Evolutionary conservation across 2,888 invertebrate species (phyloP).

Genomic region (Morpho helenor): DNA sequence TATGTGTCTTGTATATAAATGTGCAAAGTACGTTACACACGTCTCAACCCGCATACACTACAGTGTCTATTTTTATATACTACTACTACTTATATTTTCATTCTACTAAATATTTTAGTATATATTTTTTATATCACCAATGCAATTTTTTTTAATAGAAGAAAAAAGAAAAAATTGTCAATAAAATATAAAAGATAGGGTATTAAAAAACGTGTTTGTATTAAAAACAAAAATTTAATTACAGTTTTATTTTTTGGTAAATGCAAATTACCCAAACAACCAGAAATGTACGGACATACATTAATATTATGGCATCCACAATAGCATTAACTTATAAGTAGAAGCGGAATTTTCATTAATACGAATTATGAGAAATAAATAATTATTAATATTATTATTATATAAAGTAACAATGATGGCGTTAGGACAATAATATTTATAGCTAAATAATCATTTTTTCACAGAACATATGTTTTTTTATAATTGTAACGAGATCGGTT

Average conservation of each 20-base stretch:
- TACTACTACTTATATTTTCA: too few species aligned
- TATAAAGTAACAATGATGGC: slow-evolving; percentile 51
- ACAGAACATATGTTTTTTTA: slow-evolving; percentile 38
- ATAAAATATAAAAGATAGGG: not conserved
- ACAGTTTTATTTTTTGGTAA: slow-evolving; percentile 73
- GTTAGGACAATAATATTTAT: slow-evolving; percentile 30
- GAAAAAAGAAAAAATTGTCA: not conserved
- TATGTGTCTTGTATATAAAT: too few species aligned
- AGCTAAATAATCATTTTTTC: slow-evolving; percentile 41
- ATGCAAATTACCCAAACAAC: slow-evolving; percentile 72
- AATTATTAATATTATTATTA: slow-evolving; percentile 21
- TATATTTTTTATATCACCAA: too few species aligned
- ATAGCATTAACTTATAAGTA: slow-evolving; percentile 54
- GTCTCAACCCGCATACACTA: too few species aligned
- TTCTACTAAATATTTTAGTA: too few species aligned
- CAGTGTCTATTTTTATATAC: too few species aligned
- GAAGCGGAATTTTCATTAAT: slow-evolving; percentile 60
- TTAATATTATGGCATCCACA: slow-evolving; percentile 52
- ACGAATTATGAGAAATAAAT: slow-evolving; percentile 42
- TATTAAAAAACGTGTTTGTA: slow-evolving; percentile 5
- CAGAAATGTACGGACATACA: slow-evolving; percentile 49
- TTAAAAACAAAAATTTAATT: slow-evolving; percentile 31
- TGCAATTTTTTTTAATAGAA: not conserved
- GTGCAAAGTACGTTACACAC: too few species aligned
- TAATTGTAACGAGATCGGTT: slow-evolving; percentile 3